Evolutionary conservation across 2,113 vertebrate species (phyloP), one percentile per base, ranked within the genome.

Genomic region (Ceuthmochares aereus): DNA sequence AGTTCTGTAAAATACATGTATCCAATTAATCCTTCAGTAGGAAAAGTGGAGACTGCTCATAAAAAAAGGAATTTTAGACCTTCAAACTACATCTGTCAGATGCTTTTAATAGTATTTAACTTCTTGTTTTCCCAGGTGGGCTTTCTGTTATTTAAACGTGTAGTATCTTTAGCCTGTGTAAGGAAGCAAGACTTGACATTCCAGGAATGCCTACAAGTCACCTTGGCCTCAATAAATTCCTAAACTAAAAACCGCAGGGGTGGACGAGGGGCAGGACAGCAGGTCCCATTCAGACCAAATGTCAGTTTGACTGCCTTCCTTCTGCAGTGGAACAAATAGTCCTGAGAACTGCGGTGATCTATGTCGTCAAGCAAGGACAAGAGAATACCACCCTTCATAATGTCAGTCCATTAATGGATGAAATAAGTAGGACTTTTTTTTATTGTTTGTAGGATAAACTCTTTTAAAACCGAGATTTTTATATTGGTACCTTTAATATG

Each of bases 1-100:
- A 88, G 59, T 86, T 92, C 92, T 80, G 68, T 91, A 96, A 96
- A 94, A 96, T 86, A 93, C 70, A 80, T 77, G 83, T 67, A 84
- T 54, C 68, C n/a, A 92, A 83, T 93, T 96, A 95, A 96, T 94
- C 94, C 70, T 63, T 83, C 34, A 26, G 55, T 73, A 87, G 77
- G 78, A 95, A 91, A 93, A 75, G 37, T 73, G 89, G 69, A 62
- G 30, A 36, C 43, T 76, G 69, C 60, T 75, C 70, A 87, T 85
- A 94, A 92, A 70, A 52, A 29, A 92, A 87, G 59, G 66, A 89
- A 81, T 86, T 92, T 89, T 51, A 90, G 76, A 17, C 75, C 69
- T 88, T 89, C 87, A 91, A 95, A 94, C 66, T 93, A 16, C 34
- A 78, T 75, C 95, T 89, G 25, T 51, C 66, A 94, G 89, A 83